Percentiles rank a stretch among this genome's conserved stretches.
Evolutionary conservation across 2,888 invertebrate genomes (phyloP).

Genomic region (Amblyjoppa proteus): DNA sequence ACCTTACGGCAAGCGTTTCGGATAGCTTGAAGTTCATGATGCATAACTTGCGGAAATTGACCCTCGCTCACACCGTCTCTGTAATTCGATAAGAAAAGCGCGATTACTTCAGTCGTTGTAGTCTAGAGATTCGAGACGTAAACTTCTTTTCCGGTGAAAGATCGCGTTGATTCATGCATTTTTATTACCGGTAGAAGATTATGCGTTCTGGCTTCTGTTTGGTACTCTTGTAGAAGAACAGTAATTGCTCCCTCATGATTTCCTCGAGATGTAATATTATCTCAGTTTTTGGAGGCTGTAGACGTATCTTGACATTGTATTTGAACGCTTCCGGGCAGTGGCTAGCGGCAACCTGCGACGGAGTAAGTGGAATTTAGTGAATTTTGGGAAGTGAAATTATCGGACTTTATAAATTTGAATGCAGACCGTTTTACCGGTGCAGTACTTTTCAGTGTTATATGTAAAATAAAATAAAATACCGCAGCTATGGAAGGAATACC

Average conservation of each 20-base stretch:
- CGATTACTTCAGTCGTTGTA: constrained; percentile 82
- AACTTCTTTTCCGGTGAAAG: background rate
- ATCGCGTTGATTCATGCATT: background rate
- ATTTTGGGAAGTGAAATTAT: background rate
- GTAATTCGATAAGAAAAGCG: background rate
- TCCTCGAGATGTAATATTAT: constrained; percentile 91
- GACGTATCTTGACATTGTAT: constrained; percentile 91
- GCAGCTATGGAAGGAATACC: constrained; percentile 87
- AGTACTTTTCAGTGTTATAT: background rate
- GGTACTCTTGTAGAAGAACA: constrained; percentile 86
- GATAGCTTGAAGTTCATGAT: constrained; percentile 89
- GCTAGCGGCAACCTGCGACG: constrained; percentile 89
- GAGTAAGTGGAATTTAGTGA: background rate
- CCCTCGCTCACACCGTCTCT: constrained; percentile 96
- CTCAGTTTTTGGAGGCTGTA: constrained; percentile 91
- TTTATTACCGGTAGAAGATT: constrained; percentile 87
- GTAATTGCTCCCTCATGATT: constrained; percentile 89
- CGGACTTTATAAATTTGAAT: too few relatives aligned
- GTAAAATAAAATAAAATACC: constrained; percentile 77
- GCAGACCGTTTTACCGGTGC: background rate
- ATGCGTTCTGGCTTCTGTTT: constrained; percentile 87
- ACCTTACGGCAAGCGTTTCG: constrained; percentile 89
- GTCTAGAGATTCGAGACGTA: constrained; percentile 81
- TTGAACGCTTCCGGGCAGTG: constrained; percentile 89
- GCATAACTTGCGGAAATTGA: constrained; percentile 90